Evolutionary conservation across 2,888 invertebrate species (phyloP).

Genomic region (Galerucella nymphaeae): DNA sequence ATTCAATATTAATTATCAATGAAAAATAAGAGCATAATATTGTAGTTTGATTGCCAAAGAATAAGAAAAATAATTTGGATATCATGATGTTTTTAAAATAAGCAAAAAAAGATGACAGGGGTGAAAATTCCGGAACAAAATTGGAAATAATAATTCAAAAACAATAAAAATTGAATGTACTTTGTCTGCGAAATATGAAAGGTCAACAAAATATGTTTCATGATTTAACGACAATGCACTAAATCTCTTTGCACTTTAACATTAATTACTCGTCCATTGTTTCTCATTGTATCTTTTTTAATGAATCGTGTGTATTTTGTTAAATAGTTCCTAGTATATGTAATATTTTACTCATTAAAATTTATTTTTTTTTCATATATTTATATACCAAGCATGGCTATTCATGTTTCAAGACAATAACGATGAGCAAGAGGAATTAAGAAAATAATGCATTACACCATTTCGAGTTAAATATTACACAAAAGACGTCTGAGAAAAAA

Average conservation of each 20-base stretch:
- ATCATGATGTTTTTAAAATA: too few relatives aligned
- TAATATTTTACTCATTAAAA: neutral
- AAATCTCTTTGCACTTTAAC: neutral
- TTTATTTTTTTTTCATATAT: neutral
- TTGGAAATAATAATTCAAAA: too few relatives aligned
- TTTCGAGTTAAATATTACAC: constrained; percentile 3
- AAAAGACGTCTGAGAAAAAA: constrained; percentile 11
- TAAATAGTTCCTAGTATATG: neutral
- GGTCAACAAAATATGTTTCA: too few relatives aligned
- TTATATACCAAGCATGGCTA: neutral
- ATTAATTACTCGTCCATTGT: neutral
- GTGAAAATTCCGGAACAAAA: too few relatives aligned
- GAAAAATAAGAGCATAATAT: too few relatives aligned
- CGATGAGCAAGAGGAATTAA: constrained; percentile 1
- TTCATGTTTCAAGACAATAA: constrained; percentile 3
- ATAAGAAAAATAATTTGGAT: too few relatives aligned
- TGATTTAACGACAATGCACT: neutral
- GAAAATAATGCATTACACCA: constrained; percentile 5
- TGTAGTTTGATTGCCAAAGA: too few relatives aligned
- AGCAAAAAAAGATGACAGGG: too few relatives aligned
- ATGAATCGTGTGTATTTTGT: constrained; percentile 7
- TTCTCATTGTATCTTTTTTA: neutral
- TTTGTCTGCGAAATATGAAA: too few relatives aligned
- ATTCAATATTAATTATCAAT: too few relatives aligned
- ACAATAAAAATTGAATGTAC: too few relatives aligned